Evolutionary conservation across 2,888 invertebrate genomes (phyloP).

Genomic region (Noctuana brunneofusca): DNA sequence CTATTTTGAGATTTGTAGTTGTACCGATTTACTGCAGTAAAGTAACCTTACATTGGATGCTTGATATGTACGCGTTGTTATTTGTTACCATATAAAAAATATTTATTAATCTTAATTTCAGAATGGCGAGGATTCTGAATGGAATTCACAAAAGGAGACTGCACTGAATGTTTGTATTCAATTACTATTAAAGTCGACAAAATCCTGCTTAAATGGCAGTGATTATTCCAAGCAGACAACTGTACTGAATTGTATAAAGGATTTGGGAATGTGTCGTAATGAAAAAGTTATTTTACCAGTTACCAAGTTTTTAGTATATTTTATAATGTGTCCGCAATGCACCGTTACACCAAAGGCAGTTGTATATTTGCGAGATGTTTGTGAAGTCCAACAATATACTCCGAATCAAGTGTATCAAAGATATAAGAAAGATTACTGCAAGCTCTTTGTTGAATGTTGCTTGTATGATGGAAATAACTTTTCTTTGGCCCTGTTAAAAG

Average conservation of each 20-base stretch:
- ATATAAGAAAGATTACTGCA: constrained; percentile 85
- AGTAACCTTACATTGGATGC: no score
- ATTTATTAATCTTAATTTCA: constrained; percentile 44
- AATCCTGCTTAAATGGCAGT: constrained; percentile 74
- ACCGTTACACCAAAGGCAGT: constrained; percentile 81
- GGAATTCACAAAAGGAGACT: constrained; percentile 58
- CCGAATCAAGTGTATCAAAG: constrained; percentile 84
- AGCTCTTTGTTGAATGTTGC: constrained; percentile 84
- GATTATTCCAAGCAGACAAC: constrained; percentile 80
- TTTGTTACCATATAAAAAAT: no score
- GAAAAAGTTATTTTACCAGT: constrained; percentile 68
- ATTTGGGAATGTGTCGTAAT: constrained; percentile 68
- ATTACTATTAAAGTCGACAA: constrained; percentile 70
- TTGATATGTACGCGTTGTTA: no score
- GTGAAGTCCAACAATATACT: constrained; percentile 77
- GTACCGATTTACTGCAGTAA: no score
- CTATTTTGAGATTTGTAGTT: no score
- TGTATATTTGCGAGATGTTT: constrained; percentile 81
- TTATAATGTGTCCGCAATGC: constrained; percentile 85
- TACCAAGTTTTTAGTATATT: constrained; percentile 82
- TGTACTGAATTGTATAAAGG: constrained; percentile 78
- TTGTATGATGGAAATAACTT: constrained; percentile 82
- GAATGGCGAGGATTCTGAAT: constrained; percentile 51
- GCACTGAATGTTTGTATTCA: constrained; percentile 65
- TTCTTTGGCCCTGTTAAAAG: constrained; percentile 82